Evolutionary conservation across 2,888 invertebrate genomes (phyloP), one percentile per base, ranked within the genome.

Genomic region (Pecten maximus): DNA sequence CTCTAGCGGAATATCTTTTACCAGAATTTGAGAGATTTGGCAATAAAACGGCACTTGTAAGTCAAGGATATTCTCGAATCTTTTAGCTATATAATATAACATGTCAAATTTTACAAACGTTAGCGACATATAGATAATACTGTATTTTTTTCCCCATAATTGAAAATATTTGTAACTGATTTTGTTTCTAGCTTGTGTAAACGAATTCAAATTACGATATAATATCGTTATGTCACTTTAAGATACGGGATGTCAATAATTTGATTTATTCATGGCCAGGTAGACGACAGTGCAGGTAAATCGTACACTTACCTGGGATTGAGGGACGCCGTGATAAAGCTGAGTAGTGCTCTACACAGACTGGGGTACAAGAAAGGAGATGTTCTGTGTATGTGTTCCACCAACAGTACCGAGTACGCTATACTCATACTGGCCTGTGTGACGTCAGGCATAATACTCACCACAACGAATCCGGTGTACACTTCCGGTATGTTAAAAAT

Each of bases 381-480:
- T 91, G 94, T 96, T 15, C 91, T 96, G 3, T 95, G 95, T 35
- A 90, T 96, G 10, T 95, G 93, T 93, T 94, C 95, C 87, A 93
- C 95, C 48, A 97, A 97, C 92, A 93, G 94, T 40, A 95, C 96
- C 3, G 96, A 97, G 90, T 96, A 95, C 90, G 91, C 94, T n/a
- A 92, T 96, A 39, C 90, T 96, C 4, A 92, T 96, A 89, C 88
- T 96, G 44, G 96, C 95, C 2, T 94, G 94, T 40, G 90, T 94
- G 2, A 93, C 94, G 23, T 91, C 94, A 15, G 96, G 96, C 0
- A 94, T 95, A 8, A 93, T 94, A 39, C 90, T 95, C 40, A 94
- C 95, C 19, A 93, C 95, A 4, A 95, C 95, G 23, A 96, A 96
- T 90, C 96, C 96, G 6, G 92, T 92, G 8, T 96, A 95, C 91